Conservation (phyloP, 2,113 vertebrate genomes). For the Sinocyclocheilus anophthalmus region DNA sequence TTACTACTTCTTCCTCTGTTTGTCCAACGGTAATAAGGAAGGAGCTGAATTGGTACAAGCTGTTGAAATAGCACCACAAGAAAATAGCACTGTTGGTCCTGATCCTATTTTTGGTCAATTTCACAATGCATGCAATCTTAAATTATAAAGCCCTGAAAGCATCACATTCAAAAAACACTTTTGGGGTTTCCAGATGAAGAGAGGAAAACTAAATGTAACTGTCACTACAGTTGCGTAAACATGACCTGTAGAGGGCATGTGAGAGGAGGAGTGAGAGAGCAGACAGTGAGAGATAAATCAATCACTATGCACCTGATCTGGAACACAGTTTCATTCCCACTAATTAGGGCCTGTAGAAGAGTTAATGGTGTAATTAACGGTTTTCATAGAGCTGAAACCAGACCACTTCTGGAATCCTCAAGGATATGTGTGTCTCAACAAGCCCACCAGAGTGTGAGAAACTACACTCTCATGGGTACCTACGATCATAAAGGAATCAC, state of each 20-base stretch:
- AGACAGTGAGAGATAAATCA: constrained; percentile 64
- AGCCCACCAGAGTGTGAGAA: constrained; percentile 76
- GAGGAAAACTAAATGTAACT: neutral
- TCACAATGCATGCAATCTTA: neutral
- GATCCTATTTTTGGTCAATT: constrained; percentile 56
- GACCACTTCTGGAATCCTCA: constrained; percentile 74
- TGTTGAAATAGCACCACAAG: constrained; percentile 72
- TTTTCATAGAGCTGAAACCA: constrained; percentile 67
- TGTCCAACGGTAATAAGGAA: constrained; percentile 63
- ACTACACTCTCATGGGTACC: constrained; percentile 28
- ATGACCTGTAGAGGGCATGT: constrained; percentile 19
- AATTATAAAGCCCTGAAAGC: neutral
- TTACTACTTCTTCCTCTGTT: constrained; percentile 66
- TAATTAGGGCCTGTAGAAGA: constrained; percentile 71
- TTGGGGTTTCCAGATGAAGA: neutral
- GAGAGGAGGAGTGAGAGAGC: constrained; percentile 35
- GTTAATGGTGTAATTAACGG: constrained; percentile 76
- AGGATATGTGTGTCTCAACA: constrained; percentile 69
- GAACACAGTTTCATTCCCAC: constrained; percentile 63
- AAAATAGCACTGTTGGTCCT: constrained; percentile 53
- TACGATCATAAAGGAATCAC: neutral
- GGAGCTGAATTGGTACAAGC: constrained; percentile 72
- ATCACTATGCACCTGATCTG: constrained; percentile 60
- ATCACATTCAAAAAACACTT: neutral
- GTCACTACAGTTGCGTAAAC: neutral